Conservation (phyloP, 2,113 vertebrate species). For the Peromyscus californicus region DNA sequence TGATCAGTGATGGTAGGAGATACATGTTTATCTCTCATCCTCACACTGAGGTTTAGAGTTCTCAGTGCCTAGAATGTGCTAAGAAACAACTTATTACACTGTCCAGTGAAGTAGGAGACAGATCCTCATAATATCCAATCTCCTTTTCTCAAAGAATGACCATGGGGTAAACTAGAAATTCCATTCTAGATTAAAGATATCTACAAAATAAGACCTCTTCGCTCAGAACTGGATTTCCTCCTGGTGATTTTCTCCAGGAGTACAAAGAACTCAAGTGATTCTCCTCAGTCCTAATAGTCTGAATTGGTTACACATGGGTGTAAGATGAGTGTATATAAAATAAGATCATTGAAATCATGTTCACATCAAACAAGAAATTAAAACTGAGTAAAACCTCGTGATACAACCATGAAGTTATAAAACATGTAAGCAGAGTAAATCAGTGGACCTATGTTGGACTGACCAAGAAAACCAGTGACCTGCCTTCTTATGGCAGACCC, state of each 20-base stretch:
- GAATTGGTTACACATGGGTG: not conserved
- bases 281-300: not conserved
- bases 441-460: not conserved
- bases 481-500: not conserved
- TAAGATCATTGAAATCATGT: not conserved
- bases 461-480: not conserved
- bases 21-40: not conserved
- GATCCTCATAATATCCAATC: not conserved
- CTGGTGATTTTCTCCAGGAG: not conserved
- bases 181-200: not conserved
- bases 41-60: not conserved
- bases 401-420: not conserved
- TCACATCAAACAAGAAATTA: not conserved
- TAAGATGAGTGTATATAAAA: not conserved
- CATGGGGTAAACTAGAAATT: not conserved
- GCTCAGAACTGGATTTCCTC: not conserved
- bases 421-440: not conserved
- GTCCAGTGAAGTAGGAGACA: not conserved
- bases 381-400: not conserved
- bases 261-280: not conserved
- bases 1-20: no score
- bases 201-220: not conserved
- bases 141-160: not conserved
- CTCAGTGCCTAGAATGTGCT: rapidly evolving
- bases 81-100: not conserved